Percentiles rank a stretch among this genome's conserved stretches.
Evolutionary conservation across 1,140 invertebrate species (phyloP).

Genomic region (Sarcophaga peregrina): DNA sequence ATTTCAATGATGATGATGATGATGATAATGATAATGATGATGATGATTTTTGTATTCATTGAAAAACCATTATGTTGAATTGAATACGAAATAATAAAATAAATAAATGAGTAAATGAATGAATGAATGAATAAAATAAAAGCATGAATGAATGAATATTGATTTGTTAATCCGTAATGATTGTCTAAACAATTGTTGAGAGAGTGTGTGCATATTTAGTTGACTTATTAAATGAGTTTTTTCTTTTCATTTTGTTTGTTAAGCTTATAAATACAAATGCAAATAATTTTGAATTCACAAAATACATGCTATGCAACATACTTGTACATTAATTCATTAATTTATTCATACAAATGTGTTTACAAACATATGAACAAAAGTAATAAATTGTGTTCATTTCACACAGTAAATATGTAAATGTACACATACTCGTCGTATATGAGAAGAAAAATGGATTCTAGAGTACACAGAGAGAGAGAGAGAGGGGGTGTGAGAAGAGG

Average conservation of each 20-base stretch:
- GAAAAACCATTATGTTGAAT: not conserved
- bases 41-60: not conserved
- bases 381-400: too few species aligned
- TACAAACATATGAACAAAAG: too few species aligned
- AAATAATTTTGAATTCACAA: not conserved
- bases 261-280: constrained; percentile 3
- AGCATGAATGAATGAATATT: not conserved
- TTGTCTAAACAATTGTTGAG: not conserved
- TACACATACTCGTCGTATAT: not conserved
- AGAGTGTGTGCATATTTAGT: not conserved
- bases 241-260: not conserved
- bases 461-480: not conserved
- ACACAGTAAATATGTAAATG: not conserved
- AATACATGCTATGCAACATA: not conserved
- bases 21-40: not conserved
- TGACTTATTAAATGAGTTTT: not conserved
- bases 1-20: too few species aligned
- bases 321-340: too few species aligned
- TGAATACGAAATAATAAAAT: not conserved
- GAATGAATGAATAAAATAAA: too few species aligned
- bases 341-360: too few species aligned
- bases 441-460: too few species aligned
- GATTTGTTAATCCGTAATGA: not conserved
- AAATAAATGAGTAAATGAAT: not conserved
- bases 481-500: not conserved